These are phyloP conservation scores for Cecropterus lyciades DNA, from an alignment of 1,140 invertebrate species.

Conservation along the genomic window DNA sequence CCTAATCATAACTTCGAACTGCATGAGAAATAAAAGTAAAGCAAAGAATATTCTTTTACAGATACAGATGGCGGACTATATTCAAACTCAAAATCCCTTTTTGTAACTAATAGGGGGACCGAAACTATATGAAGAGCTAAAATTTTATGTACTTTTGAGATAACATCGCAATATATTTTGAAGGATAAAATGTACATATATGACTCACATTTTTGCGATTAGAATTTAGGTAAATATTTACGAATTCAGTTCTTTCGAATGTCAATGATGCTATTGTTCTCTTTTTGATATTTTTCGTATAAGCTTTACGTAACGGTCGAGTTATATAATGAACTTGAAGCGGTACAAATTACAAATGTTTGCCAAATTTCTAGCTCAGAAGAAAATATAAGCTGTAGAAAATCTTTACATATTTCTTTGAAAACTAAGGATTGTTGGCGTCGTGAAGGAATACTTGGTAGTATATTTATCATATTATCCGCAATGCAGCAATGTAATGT, in stretches of 20 bases:
- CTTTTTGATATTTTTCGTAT: neutral
- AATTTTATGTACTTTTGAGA: no score
- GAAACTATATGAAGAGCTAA: no score
- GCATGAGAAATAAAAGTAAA: no score
- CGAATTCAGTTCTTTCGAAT: neutral
- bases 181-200: no score
- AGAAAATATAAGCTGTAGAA: slow-evolving; percentile 25
- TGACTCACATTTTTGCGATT: no score
- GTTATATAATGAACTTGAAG: slow-evolving; percentile 30
- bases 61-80: no score
- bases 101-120: no score
- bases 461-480: slow-evolving; percentile 49
- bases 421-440: slow-evolving; percentile 33
- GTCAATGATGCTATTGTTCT: neutral
- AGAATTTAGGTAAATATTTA: neutral
- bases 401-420: slow-evolving; percentile 30
- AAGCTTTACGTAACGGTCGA: neutral
- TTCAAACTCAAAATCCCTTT: no score
- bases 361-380: slow-evolving; percentile 35
- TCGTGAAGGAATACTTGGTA: slow-evolving; percentile 30
- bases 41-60: no score
- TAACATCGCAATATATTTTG: no score
- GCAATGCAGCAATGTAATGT: slow-evolving; percentile 59
- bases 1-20: no score
- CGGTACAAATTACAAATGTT: slow-evolving; percentile 23